A percentile compares a stretch with the other conserved stretches of the same genome.
Evolutionary conservation across 2,113 vertebrate species (phyloP).

Genomic region (Ranitomeya imitator): DNA sequence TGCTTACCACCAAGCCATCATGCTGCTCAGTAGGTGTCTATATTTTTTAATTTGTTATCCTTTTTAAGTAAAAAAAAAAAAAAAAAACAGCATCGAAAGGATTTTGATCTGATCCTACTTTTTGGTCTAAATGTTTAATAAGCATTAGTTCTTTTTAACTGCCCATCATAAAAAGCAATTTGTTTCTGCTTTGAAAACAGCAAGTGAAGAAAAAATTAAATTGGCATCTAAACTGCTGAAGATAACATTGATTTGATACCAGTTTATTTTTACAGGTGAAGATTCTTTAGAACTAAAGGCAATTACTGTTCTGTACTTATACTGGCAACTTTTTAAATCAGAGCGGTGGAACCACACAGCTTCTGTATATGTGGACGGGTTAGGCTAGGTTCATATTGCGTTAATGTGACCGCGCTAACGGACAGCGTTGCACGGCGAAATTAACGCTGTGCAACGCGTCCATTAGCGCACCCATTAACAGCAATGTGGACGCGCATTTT

Average conservation of each 20-base stretch:
- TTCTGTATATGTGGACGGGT: constrained; percentile 57
- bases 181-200: constrained; percentile 76
- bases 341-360: constrained; percentile 54
- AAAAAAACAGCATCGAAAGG: constrained; percentile 61
- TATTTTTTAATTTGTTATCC: neutral
- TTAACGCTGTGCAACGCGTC: too few species aligned
- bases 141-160: constrained; percentile 75
- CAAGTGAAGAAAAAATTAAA: constrained; percentile 76
- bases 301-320: constrained; percentile 71
- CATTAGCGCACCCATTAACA: too few species aligned
- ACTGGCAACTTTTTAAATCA: constrained; percentile 66
- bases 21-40: constrained; percentile 48
- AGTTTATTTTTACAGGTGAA: constrained; percentile 80
- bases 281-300: constrained; percentile 77
- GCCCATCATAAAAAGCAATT: constrained; percentile 72
- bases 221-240: constrained; percentile 77
- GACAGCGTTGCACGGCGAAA: too few species aligned
- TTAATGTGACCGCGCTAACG: too few species aligned
- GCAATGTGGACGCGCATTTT: too few species aligned
- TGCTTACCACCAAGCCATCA: neutral
- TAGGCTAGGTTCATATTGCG: too few species aligned
- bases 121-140: constrained; percentile 69
- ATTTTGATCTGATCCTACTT: constrained; percentile 63
- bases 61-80: neutral
- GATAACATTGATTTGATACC: constrained; percentile 78